Evolutionary conservation across 64 coral and sea anemone species (phyloP).

Genomic region (Montipora sp.): DNA sequence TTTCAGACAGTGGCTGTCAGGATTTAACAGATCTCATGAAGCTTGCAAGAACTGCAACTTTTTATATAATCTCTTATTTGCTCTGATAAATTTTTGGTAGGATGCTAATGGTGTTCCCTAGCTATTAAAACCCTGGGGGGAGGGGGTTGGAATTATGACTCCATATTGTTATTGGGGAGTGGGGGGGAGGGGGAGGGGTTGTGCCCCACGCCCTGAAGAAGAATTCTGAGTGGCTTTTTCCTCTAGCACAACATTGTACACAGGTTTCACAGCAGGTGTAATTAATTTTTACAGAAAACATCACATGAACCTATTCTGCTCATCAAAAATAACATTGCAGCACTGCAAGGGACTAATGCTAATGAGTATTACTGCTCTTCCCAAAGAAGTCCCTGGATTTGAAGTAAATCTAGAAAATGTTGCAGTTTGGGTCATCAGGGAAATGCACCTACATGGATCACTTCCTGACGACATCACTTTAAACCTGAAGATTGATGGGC

Average conservation of each 20-base stretch:
- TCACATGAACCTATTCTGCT: conserved; percentile 43
- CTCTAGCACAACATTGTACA: background rate
- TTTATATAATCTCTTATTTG: background rate
- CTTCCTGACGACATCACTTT: conserved; percentile 18
- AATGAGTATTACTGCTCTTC: conserved; percentile 4
- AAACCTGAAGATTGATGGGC: conserved; percentile 33
- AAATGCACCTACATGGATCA: conserved; percentile 31
- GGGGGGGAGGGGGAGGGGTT: background rate
- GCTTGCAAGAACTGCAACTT: conserved; percentile 21
- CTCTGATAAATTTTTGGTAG: background rate
- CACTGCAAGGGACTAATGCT: background rate
- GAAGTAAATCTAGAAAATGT: background rate
- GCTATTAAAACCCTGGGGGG: background rate
- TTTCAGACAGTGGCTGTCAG: conserved; percentile 36
- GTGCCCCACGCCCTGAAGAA: background rate
- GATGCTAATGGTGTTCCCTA: background rate
- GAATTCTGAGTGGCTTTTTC: background rate
- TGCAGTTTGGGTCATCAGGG: conserved; percentile 21
- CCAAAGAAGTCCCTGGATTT: conserved; percentile 9
- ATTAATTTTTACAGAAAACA: conserved; percentile 30
- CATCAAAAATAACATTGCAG: conserved; percentile 34
- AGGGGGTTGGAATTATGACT: conserved; percentile 10
- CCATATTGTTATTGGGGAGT: background rate
- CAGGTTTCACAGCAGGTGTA: conserved; percentile 5
- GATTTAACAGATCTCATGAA: conserved; percentile 40